Evolutionary conservation across 2,797 vertebrate species (phyloP), one percentile per base, ranked within the genome.

Genomic region (Gallirallus australis): DNA sequence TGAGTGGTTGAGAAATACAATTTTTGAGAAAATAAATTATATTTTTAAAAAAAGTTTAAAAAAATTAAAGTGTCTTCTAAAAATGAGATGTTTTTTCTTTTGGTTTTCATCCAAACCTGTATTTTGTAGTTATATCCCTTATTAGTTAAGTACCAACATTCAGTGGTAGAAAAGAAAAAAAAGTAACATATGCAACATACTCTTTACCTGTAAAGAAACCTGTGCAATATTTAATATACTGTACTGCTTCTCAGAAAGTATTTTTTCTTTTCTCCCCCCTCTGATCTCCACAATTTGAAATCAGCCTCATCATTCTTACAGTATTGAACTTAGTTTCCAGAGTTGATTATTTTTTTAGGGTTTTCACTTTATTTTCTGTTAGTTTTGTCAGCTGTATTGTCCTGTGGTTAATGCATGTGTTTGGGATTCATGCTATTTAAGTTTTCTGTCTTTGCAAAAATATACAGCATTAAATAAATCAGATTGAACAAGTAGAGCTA

Each of bases 401-500:
- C 31, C 9, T 83, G 40, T 11, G 60, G 20, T 48, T 88, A 81
- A 83, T 84, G 35, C 40, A 50, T 10, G 61, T 95, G 80, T 16
- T 73, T 95, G 91, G 77, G 64, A 86, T 78, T 65, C 9, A 35
- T 70, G 33, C 73, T 90, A 78, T 75, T 91, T 92, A 31, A 69
- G 89, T 96, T 96, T 95, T 82, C 65, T 76, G 24, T 42, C 19
- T 82, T 94, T 95, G n/a, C 59, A 86, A 92, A 95, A 66, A 77
- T 28, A 33, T 8, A 19, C 45, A 68, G 17, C 23, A 45, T 94
- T 89, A 70, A 27, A 89, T 92, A 92, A 96, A 95, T 31, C 25
- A 47, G 8, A 17, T 86, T 96, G 54, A 94, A 68, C 4, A 69
- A 52, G 21, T 31, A 87, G 48, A 96, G 69, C 45, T 94, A 40